Evolutionary conservation across 1,140 invertebrate species (phyloP).

Genomic region (Drosophila subobscura): DNA sequence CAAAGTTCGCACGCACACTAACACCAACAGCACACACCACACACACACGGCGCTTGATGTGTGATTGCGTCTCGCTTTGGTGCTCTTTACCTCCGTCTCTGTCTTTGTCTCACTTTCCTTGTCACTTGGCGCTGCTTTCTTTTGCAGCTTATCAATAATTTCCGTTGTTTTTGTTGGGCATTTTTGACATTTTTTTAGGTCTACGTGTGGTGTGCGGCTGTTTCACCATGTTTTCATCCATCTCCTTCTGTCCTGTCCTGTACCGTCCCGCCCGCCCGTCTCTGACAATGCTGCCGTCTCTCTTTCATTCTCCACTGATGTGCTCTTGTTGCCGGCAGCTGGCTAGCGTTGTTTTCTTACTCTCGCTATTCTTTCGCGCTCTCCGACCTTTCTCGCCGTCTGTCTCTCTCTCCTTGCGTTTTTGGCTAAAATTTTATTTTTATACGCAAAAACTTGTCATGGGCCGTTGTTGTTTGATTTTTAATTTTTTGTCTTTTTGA

Average conservation of each 20-base stretch:
- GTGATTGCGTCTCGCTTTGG: slow-evolving; percentile 1
- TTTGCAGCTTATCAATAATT: slow-evolving; percentile 57
- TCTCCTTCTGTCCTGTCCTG: background rate
- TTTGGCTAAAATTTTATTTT: slow-evolving; percentile 70
- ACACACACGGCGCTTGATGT: background rate
- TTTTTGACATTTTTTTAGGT: slow-evolving; percentile 28
- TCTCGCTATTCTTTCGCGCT: slow-evolving; percentile 5
- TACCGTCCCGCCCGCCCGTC: background rate
- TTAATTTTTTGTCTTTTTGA: slow-evolving; percentile 56
- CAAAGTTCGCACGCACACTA: slow-evolving; percentile 66
- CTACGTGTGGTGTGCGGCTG: slow-evolving; percentile 22
- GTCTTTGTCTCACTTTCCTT: slow-evolving; percentile 1
- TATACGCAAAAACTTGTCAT: slow-evolving; percentile 68
- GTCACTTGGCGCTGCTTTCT: slow-evolving; percentile 19
- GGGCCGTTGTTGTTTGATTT: slow-evolving; percentile 56
- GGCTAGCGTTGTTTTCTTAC: slow-evolving; percentile 42
- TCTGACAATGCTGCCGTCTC: background rate
- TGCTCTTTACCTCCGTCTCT: background rate
- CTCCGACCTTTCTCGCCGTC: slow-evolving; percentile 1
- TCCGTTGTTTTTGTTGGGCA: slow-evolving; percentile 37
- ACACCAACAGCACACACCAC: background rate
- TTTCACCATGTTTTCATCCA: background rate
- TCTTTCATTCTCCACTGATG: slow-evolving; percentile 8
- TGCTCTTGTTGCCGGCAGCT: slow-evolving; percentile 44
- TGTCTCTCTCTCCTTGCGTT: slow-evolving; percentile 25